These are phyloP conservation scores for Capitulum mitella DNA, from an alignment of 2,888 invertebrate genomes.

Conservation along the genomic window DNA sequence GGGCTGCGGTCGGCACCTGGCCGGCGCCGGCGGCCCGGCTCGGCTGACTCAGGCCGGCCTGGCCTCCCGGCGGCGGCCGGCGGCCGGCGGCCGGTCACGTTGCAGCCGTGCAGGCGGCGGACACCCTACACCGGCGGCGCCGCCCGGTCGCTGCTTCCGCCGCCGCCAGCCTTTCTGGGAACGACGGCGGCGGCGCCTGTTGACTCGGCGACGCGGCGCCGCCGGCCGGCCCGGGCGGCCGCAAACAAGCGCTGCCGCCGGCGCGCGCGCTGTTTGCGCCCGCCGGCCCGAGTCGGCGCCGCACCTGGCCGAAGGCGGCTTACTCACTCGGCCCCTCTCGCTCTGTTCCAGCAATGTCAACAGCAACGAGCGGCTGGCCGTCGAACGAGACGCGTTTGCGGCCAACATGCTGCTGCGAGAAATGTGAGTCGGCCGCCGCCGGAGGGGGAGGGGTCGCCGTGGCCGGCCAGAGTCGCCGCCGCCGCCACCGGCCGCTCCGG, in stretches of 20 bases:
- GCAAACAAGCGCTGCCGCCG: too few species aligned
- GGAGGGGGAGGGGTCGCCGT: not conserved
- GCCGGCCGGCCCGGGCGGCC: too few species aligned
- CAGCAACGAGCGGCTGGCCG: not conserved
- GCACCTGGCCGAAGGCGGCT: not conserved
- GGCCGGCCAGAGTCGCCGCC: too few species aligned
- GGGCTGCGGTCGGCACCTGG: not conserved
- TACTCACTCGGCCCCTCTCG: not conserved
- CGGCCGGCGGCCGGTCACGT: not conserved
- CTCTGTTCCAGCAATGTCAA: conserved; percentile 8
- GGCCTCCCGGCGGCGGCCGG: not conserved
- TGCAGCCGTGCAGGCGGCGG: not conserved
- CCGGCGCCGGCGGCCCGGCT: not conserved
- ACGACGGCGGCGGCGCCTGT: too few species aligned
- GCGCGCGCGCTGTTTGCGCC: too few species aligned
- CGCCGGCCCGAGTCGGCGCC: too few species aligned
- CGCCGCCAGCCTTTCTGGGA: too few species aligned
- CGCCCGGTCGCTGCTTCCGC: too few species aligned
- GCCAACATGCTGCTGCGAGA: not conserved
- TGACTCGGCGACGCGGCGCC: too few species aligned
- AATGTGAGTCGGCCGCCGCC: not conserved
- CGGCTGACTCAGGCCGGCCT: not conserved
- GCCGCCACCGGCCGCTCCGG: too few species aligned
- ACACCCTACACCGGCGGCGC: not conserved
- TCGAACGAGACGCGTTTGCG: not conserved